Base-by-base conservation (phyloP, 2,113 vertebrate species). In the Corythornis vintsioides region DNA sequence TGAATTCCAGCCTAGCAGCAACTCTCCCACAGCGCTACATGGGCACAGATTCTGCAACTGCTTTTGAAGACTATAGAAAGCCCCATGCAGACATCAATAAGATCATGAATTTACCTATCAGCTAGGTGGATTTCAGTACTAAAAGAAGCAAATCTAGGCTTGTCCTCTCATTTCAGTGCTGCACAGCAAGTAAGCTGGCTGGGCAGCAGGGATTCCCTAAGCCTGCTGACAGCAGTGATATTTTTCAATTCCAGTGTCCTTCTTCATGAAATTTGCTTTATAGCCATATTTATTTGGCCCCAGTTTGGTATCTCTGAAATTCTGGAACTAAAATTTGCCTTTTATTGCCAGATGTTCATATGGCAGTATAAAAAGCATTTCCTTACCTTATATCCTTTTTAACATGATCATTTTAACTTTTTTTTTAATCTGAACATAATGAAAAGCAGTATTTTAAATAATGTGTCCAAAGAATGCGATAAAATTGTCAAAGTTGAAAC, bases 371-470 rank as follows among this genome's bases (percentile, higher is more conserved):
- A 91, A 89, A 64, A 26, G 28, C 17, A 28, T 50, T 84, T 80
- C 48, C 35, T 63, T 88, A 71, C 76, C 69, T 83, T 56, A 26
- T 13, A 40, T 19, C 6, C 40, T 72, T 92, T 93, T 73, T n/a
- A 91, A 80, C 52, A 56, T 14, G 29, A 85, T 71, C 47, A 66
- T 33, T 29, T 84, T 70, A 50, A 73, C 56, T 9, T 71, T 67
- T 74, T 3, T 25, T 24, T 33, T 5, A n/a, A 63, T 60, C 63
- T 76, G 31, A 63, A 81, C 78, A 43, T 88, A 93, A 83, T 47
- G 43, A 85, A 94, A 95, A 84, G 20, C 24, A 56, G 13, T 87
- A 92, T 95, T 90, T 88, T 86, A 90, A 93, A 89, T 33, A 83
- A 89, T 2, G 0, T 45, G 56, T 86, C 64, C 26, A 38, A 93